phyloP scores from a whole-genome alignment of 2,888 invertebrate species.

The Agriotes lineatus region DNA sequence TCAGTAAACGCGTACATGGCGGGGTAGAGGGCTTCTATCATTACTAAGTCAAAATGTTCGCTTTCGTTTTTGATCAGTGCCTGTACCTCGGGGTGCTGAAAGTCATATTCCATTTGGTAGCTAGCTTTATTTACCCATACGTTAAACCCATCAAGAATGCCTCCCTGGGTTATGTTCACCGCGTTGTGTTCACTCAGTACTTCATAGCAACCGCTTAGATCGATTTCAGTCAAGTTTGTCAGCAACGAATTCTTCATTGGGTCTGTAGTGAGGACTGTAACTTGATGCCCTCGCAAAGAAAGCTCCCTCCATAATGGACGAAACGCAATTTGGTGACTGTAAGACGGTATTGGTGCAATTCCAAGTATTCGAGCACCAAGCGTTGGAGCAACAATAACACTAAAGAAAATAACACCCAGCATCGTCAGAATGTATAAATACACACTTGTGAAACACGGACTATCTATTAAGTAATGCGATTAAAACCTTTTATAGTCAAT shows the following conservation, averaged over 20 bases:
- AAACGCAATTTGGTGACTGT: no score
- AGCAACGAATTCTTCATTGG: slow-evolving; percentile 62
- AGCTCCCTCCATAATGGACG: neutral
- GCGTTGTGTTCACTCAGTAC: neutral
- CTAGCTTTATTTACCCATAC: neutral
- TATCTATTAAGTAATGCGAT: no score
- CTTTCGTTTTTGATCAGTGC: slow-evolving; percentile 49
- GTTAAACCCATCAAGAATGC: neutral
- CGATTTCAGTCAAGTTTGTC: slow-evolving; percentile 63
- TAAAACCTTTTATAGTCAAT: no score
- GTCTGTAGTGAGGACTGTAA: slow-evolving; percentile 65
- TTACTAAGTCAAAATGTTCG: slow-evolving; percentile 69
- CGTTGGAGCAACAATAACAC: neutral
- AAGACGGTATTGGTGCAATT: no score
- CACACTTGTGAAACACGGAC: no score
- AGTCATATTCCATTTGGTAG: slow-evolving; percentile 20
- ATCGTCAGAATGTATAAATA: no score
- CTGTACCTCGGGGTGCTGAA: slow-evolving; percentile 27
- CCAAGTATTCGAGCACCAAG: neutral
- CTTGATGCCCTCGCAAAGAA: slow-evolving; percentile 46
- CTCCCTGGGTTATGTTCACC: neutral
- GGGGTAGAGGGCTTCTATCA: no score
- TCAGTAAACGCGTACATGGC: no score
- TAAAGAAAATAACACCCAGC: no score
- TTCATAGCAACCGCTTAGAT: slow-evolving; percentile 59